These are phyloP conservation scores for Thymallus thymallus DNA, from an alignment of 2,113 vertebrate genomes.

Conservation along the genomic window DNA sequence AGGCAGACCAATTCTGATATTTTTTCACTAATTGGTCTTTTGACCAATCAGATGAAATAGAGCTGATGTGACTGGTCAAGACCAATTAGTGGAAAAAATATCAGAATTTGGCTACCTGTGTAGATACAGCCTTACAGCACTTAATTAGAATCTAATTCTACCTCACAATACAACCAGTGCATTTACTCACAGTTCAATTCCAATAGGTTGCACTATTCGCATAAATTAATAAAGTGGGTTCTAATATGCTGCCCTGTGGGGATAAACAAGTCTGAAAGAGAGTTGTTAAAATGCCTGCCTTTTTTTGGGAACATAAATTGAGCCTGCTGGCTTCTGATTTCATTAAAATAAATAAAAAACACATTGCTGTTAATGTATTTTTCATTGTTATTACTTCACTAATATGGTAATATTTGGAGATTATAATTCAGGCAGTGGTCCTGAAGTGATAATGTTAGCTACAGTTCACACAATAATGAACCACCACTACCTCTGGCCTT, in stretches of 20 bases:
- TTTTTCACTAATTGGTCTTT: too few species aligned
- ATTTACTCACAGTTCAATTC: conserved; percentile 59
- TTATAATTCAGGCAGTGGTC: background rate
- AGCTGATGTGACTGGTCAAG: too few species aligned
- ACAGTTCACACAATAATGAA: too few species aligned
- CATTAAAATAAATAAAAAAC: conserved; percentile 27
- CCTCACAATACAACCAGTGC: conserved; percentile 51
- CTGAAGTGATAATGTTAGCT: too few species aligned
- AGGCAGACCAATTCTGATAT: conserved; percentile 6
- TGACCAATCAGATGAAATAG: too few species aligned
- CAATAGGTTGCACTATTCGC: conserved; percentile 55
- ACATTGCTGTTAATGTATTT: conserved; percentile 11
- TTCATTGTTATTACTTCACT: conserved; percentile 14
- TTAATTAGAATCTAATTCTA: conserved; percentile 51
- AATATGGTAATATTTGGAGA: background rate
- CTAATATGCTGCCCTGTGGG: conserved; percentile 35
- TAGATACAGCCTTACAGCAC: conserved; percentile 20
- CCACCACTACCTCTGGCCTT: too few species aligned
- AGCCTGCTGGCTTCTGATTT: conserved; percentile 12
- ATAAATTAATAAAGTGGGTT: conserved; percentile 58
- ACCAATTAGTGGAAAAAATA: too few species aligned
- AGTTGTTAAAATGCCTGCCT: conserved; percentile 30
- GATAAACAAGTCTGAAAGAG: conserved; percentile 3
- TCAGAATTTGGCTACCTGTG: too few species aligned
- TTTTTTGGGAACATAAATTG: conserved; percentile 38